These are phyloP conservation scores for Heteromurus nitidus DNA, from an alignment of 2,888 invertebrate species.

Conservation along the genomic window DNA sequence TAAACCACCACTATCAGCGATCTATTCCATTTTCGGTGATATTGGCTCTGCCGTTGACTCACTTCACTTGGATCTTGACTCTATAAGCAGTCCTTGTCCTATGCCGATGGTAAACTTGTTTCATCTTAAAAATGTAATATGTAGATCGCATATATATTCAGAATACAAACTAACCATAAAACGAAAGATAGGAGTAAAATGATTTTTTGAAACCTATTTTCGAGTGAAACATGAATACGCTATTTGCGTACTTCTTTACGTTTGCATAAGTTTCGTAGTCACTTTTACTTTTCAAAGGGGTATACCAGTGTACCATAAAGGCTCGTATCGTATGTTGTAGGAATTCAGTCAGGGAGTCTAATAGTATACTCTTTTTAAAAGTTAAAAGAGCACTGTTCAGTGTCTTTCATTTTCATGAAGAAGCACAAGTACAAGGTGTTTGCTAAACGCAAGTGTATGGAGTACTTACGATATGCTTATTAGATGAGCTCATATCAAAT, in stretches of 20 bases:
- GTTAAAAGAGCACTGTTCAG: slow-evolving; percentile 33
- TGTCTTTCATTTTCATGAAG: slow-evolving; percentile 62
- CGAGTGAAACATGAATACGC: slow-evolving; percentile 7
- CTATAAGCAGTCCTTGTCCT: neutral
- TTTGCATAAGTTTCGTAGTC: too few relatives aligned
- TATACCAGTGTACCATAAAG: neutral
- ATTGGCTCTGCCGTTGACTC: slow-evolving; percentile 33
- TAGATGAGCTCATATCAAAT: slow-evolving; percentile 56
- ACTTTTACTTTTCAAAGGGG: neutral
- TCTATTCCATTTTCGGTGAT: slow-evolving; percentile 58
- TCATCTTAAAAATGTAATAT: slow-evolving; percentile 16
- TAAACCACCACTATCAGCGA: slow-evolving; percentile 32
- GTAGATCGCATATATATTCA: neutral
- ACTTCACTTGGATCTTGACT: neutral
- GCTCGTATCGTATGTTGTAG: too few relatives aligned
- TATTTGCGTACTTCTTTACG: too few relatives aligned
- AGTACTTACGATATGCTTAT: slow-evolving; percentile 43
- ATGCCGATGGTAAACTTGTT: slow-evolving; percentile 28
- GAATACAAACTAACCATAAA: neutral
- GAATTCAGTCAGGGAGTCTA: too few relatives aligned
- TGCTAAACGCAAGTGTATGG: slow-evolving; percentile 21
- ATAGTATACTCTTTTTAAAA: too few relatives aligned
- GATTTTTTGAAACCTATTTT: slow-evolving; percentile 48
- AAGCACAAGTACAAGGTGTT: slow-evolving; percentile 46
- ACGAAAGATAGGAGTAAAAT: slow-evolving; percentile 44